phyloP scores from a whole-genome alignment of 2,888 invertebrate genomes.

The Drosophila planitibia region DNA sequence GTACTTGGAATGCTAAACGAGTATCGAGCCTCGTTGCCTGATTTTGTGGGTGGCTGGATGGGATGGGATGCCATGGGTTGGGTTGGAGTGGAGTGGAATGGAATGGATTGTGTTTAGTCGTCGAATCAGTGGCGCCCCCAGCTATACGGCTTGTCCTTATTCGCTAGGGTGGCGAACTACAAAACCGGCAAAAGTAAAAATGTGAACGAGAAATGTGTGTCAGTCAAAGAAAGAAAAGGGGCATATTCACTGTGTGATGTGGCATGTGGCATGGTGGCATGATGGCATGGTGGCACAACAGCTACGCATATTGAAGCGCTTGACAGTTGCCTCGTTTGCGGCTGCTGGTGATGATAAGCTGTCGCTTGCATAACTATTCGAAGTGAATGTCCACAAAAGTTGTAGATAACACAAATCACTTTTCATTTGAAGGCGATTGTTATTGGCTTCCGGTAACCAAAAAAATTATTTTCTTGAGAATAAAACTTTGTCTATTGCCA shows the following conservation, averaged over 20 bases:
- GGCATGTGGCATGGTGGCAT: background rate
- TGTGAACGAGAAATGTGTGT: slow-evolving; percentile 58
- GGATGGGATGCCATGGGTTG: background rate
- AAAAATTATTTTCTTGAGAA: background rate
- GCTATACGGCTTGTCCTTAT: slow-evolving; percentile 8
- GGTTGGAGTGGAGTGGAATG: slow-evolving; percentile 16
- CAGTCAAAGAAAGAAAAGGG: slow-evolving; percentile 28
- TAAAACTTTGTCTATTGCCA: background rate
- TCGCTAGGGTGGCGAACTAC: slow-evolving; percentile 23
- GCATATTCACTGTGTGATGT: slow-evolving; percentile 11
- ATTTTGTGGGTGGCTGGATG: slow-evolving; percentile 23
- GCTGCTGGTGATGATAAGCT: slow-evolving; percentile 5
- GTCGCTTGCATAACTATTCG: background rate
- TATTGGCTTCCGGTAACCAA: background rate
- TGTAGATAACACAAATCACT: background rate
- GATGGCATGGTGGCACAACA: slow-evolving; percentile 11
- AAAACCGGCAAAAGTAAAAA: slow-evolving; percentile 28
- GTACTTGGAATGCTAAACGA: slow-evolving; percentile 46
- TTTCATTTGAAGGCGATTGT: background rate
- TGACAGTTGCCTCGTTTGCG: slow-evolving; percentile 48
- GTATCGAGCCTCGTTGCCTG: slow-evolving; percentile 27
- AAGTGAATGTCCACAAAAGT: background rate
- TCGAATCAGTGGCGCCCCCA: slow-evolving; percentile 7
- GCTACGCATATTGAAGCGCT: slow-evolving; percentile 63
- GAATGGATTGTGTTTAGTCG: slow-evolving; percentile 26